Conservation (phyloP, 1,140 invertebrate genomes). For the Hyles euphorbiae region DNA sequence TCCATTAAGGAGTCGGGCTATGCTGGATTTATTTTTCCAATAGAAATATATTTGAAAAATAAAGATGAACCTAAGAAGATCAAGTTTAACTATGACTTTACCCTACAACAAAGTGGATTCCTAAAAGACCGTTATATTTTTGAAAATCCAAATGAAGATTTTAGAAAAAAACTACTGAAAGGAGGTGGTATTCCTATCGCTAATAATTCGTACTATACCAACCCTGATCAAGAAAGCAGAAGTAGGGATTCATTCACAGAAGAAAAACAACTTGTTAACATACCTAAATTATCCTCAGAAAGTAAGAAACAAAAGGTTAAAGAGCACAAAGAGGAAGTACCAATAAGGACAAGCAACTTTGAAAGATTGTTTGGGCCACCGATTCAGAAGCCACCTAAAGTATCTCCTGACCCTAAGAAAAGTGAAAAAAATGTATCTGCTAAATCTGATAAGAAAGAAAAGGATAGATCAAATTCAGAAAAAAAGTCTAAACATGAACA, state of each 20-base stretch:
- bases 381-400: constrained; percentile 82
- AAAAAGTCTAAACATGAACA: constrained; percentile 78
- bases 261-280: constrained; percentile 78
- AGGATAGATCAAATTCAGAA: constrained; percentile 73
- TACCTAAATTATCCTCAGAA: constrained; percentile 80
- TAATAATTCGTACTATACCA: constrained; percentile 63
- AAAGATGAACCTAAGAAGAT: constrained; percentile 94
- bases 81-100: constrained; percentile 90
- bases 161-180: constrained; percentile 89
- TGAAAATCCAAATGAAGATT: constrained; percentile 91
- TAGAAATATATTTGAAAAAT: constrained; percentile 94
- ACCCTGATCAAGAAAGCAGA: constrained; percentile 69
- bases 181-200: constrained; percentile 82
- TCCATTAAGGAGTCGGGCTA: constrained; percentile 94
- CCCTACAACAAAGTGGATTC: constrained; percentile 83
- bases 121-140: constrained; percentile 87
- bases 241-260: constrained; percentile 72
- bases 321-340: constrained; percentile 79
- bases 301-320: constrained; percentile 82
- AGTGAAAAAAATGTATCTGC: constrained; percentile 74
- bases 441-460: constrained; percentile 80
- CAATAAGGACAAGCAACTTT: constrained; percentile 81
- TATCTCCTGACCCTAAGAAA: constrained; percentile 80
- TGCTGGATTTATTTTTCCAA: constrained; percentile 93
- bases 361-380: constrained; percentile 87